Conservation (phyloP, 92 coral and sea anemone species). For the Blastomussa wellsi region DNA sequence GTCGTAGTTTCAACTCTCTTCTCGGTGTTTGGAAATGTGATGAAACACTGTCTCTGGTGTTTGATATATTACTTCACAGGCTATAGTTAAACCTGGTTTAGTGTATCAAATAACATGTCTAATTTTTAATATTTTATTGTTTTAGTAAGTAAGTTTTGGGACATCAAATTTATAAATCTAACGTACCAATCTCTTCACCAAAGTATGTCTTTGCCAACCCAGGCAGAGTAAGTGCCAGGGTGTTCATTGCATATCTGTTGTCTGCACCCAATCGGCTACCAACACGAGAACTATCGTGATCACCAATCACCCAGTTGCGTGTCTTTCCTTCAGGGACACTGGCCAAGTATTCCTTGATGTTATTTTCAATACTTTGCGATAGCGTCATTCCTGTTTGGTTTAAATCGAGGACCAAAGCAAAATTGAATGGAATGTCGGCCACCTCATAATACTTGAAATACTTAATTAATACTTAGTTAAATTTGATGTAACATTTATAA, state of each 20-base stretch:
- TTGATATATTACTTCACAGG: too few species aligned
- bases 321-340: conserved; percentile 51
- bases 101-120: too few species aligned
- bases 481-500: too few species aligned
- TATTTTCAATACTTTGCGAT: conserved; percentile 41
- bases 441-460: conserved; percentile 20
- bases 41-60: too few species aligned
- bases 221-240: conserved; percentile 85
- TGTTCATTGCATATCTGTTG: conserved; percentile 76
- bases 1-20: too few species aligned
- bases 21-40: too few species aligned
- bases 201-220: conserved; percentile 72
- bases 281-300: conserved; percentile 46
- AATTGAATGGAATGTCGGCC: conserved; percentile 44
- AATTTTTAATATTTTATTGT: too few species aligned
- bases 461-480: too few species aligned
- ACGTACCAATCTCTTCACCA: conserved; percentile 95
- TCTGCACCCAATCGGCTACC: conserved; percentile 58
- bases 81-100: too few species aligned
- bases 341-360: conserved; percentile 62
- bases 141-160: too few species aligned
- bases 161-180: too few species aligned
- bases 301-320: conserved; percentile 82
- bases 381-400: conserved; percentile 20
- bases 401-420: conserved; percentile 46